Conservation (phyloP, 1,140 invertebrate genomes). For the Cotesia glomerata region DNA sequence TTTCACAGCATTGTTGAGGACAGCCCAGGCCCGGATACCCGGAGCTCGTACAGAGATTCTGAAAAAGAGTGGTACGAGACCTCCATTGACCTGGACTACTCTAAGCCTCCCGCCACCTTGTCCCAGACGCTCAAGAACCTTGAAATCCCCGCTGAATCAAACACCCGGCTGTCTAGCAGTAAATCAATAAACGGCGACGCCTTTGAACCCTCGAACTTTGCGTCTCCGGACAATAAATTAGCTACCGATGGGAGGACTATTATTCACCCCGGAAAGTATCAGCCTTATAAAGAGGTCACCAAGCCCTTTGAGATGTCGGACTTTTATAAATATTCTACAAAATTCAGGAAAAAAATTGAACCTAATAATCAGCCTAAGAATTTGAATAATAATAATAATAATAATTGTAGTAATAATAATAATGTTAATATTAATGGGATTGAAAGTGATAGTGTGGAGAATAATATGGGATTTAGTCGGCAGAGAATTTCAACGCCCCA, state of each 20-base stretch:
- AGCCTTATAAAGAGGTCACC: conserved; percentile 90
- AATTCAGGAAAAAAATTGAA: conserved; percentile 75
- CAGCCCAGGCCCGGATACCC: conserved; percentile 61
- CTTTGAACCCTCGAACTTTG: conserved; percentile 50
- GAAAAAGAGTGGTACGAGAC: conserved; percentile 81
- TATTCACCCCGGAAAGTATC: conserved; percentile 85
- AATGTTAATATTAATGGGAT: not conserved
- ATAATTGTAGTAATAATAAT: conserved; percentile 21
- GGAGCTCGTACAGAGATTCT: conserved; percentile 42
- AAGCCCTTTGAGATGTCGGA: conserved; percentile 97
- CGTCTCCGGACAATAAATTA: conserved; percentile 41
- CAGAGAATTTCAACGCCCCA: not conserved
- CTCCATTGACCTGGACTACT: conserved; percentile 69
- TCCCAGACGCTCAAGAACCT: conserved; percentile 41
- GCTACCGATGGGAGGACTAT: conserved; percentile 82
- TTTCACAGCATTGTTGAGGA: conserved; percentile 48
- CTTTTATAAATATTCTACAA: conserved; percentile 96
- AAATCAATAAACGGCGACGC: conserved; percentile 44
- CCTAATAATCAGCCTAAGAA: conserved; percentile 23
- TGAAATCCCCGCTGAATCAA: conserved; percentile 59
- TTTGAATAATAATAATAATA: conserved; percentile 16
- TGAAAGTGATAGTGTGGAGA: not conserved
- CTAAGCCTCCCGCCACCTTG: conserved; percentile 2
- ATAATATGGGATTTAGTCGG: not conserved
- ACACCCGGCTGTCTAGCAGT: conserved; percentile 26